Percentiles rank a stretch among this genome's conserved stretches.
Conservation (phyloP, 2,113 vertebrate genomes). For the Cyprinodon variegatus region DNA sequence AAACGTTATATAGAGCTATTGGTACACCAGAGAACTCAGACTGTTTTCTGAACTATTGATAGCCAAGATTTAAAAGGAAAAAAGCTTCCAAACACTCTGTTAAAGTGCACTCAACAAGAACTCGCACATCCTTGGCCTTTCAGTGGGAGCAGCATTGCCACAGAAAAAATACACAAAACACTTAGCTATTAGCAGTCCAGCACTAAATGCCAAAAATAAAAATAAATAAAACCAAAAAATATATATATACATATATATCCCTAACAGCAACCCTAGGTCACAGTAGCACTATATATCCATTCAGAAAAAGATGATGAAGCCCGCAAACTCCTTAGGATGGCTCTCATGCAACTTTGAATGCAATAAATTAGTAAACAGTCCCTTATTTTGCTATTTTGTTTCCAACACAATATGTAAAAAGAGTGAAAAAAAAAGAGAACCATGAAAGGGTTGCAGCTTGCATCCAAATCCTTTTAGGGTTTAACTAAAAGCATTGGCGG, state of each 20-base stretch:
- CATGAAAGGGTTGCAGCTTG: conserved; percentile 28
- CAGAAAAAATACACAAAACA: conserved; percentile 50
- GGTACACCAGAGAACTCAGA: conserved; percentile 29
- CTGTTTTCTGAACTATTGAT: conserved; percentile 62
- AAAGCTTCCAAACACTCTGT: conserved; percentile 46
- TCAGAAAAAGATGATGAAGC: conserved; percentile 32
- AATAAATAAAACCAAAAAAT: conserved; percentile 43
- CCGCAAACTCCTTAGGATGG: conserved; percentile 27
- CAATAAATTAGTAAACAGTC: conserved; percentile 69
- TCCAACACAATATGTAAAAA: conserved; percentile 54
- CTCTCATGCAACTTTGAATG: conserved; percentile 63
- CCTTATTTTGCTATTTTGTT: conserved; percentile 42
- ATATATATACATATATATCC: conserved; percentile 34
- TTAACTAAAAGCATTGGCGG: conserved; percentile 35
- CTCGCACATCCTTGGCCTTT: conserved; percentile 52
- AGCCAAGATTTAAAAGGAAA: conserved; percentile 50
- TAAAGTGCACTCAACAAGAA: conserved; percentile 60
- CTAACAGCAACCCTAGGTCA: conserved; percentile 19
- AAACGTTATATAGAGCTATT: conserved; percentile 46
- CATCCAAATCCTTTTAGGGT: conserved; percentile 45
- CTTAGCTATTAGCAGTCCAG: conserved; percentile 60
- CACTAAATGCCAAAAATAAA: conserved; percentile 34
- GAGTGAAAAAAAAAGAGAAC: conserved; percentile 12
- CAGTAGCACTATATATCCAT: conserved; percentile 46
- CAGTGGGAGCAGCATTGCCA: conserved; percentile 34